Evolutionary conservation across 2,113 vertebrate species (phyloP), one percentile per base, ranked within the genome.

Genomic region (Cromileptes altivelis): DNA sequence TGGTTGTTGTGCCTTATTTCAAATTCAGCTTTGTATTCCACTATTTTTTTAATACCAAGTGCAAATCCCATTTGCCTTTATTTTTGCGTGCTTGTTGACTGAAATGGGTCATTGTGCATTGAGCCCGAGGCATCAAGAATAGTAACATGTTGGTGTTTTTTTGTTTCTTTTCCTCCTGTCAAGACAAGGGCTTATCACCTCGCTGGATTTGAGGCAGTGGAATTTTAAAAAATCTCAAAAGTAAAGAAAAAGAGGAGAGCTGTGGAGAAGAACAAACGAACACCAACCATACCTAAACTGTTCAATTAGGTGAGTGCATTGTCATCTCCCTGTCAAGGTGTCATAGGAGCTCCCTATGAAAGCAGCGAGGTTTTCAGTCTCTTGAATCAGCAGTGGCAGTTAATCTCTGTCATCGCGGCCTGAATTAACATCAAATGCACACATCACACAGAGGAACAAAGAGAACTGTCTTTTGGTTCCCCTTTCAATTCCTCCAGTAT

Each of bases 101-200:
- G 81, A 88, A 92, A 84, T 92, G 87, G 89, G 88, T 92, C 90
- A 89, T 82, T 81, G 81, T 89, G 88, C 65, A 76, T 80, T 57
- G 30, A 80, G 86, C 89, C 86, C 0, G 5, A 64, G 76, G 89
- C 82, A 13, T 76, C 61, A 52, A 82, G 80, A 85, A 85, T 27
- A 77, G 57, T 73, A 82, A 64, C 23, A 68, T 83, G 74, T 47
- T 77, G 15, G 33, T 50, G 23, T 11, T 27, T 70, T 49, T 40
- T 12, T 55, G 9, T 45, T 64, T 37, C 12, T 23, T 71, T 56
- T 23, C 33, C 27, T 49, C 13, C 71, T 74, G 82, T 71, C 70
- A 67, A 69, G 69, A 84, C 1, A 13, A 80, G 19, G 50, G 42
- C 17, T 85, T 70, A 73, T 85, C 82, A 85, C 58, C 61, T 81